Evolutionary conservation across 2,888 invertebrate genomes (phyloP), one percentile per base, ranked within the genome.

Genomic region (Idaea dimidiata): DNA sequence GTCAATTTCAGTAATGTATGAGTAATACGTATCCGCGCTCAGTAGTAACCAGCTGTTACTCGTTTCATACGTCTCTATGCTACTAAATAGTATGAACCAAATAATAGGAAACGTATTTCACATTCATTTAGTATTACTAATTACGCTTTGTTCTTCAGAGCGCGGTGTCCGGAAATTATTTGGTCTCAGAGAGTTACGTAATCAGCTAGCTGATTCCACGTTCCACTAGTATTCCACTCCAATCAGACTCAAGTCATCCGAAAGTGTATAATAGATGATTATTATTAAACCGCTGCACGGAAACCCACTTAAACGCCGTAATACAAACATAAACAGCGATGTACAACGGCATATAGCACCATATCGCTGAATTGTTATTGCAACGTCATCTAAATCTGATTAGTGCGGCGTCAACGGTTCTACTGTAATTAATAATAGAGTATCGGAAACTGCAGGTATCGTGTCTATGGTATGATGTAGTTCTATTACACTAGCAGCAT

Each of bases 361-460:
- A 43, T 43, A 43, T 43, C 43, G 43, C 43, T 10, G 43, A 43
- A 43, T 43, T 60, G 63, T 59, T 63, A 59, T 54, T 60, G 71
- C 59, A 58, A 66, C 72, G 74, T 74, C 79, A 73, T 72, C 72
- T 78, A 74, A 74, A 80, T 80, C 79, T 74, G 80, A 80, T 80
- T 80, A 80, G 68, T 59, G 61, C 60, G 67, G 66, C 69, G 70
- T 72, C 72, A 60, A 66, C 59, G 67, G 66, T 68, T 64, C 72
- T 60, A 65, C 59, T 67, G 66, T 66, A 62, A 70, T 74, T 69
- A 71, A 70, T 70, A 62, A 56, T 55, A 32, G 59, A 62, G 43
- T 58, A 66, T 64, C 59, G 53, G 61, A 60, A 59, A 62, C 59
- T 59, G 61, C 59, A 18, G 59, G 59, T n/a, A 24, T 61, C 14